Evolutionary conservation across 2,113 vertebrate species (phyloP), one percentile per base, ranked within the genome.

Genomic region (Chinchilla lanigera): DNA sequence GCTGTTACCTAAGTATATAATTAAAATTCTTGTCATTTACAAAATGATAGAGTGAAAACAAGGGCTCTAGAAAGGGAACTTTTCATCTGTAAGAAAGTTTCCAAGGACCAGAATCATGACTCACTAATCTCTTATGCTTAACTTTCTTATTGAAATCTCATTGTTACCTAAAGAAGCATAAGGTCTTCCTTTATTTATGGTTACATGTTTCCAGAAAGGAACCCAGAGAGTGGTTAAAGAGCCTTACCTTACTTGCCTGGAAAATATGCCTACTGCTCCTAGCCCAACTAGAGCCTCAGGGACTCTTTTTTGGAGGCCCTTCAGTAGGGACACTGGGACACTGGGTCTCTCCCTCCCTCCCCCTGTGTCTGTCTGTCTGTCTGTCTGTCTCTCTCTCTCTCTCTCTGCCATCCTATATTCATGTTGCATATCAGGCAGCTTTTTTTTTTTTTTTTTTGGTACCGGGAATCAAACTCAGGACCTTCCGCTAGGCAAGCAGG

Each of bases 131-230:
- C 33, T 35, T 81, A 81, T 3, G 6, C n/a, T n/a, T n/a, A n/a
- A n/a, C n/a, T n/a, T n/a, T n/a, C n/a, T 58, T 61, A 84, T 65
- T 88, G 14, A 33, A 80, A 94, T 90, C 9, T 56, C 28, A 96
- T 9, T 14, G 3, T 75, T 85, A 60, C 17, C 28, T 61, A 24
- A 90, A 96, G 41, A n/a, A 69, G 38, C 20, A 85, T 93, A 63
- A 58, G 4, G 81, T 44, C 50, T 54, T 86, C 33, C 17, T 13
- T 89, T 88, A 89, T 67, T n/a, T n/a, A n/a, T n/a, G 14, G 28
- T 86, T 65, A 54, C 13, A 35, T 84, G 60, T 84, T 61, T 58
- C 5, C 28, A 30, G 54, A 86, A 86, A 88, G 58, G 8, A 88
- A 91, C 84, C 3, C 30, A 87, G 47, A 56, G 80, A 60, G 8